These are phyloP conservation scores for Pardosa pseudoannulata DNA, from an alignment of 2,888 invertebrate genomes.

Conservation along the genomic window DNA sequence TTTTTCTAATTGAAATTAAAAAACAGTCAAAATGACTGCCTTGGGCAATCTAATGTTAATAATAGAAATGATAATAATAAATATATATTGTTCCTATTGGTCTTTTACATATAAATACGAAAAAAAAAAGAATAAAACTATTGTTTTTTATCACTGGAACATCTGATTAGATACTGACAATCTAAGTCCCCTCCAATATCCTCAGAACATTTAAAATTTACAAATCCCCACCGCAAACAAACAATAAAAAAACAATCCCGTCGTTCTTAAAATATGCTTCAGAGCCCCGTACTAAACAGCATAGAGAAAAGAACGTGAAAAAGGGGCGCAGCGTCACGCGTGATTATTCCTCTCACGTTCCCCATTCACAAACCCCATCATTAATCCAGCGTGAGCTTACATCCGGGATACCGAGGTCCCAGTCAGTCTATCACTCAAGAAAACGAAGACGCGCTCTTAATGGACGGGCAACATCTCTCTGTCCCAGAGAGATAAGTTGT, in stretches of 20 bases:
- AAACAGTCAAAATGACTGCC: no score
- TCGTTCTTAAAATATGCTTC: background rate
- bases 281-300: background rate
- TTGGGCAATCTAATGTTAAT: no score
- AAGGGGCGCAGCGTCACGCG: conserved; percentile 43
- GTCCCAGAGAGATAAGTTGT: conserved; percentile 62
- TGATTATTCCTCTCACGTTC: conserved; percentile 67
- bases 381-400: conserved; percentile 58
- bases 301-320: conserved; percentile 6
- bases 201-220: background rate
- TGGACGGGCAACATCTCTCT: conserved; percentile 60
- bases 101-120: no score
- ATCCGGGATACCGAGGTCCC: conserved; percentile 58
- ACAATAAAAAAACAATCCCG: no score
- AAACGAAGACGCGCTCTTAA: conserved; percentile 59
- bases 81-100: no score
- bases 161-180: no score
- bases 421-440: conserved; percentile 67
- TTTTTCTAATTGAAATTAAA: no score
- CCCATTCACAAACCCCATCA: conserved; percentile 65
- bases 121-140: no score
- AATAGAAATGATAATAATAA: no score
- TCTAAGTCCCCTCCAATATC: no score
- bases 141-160: no score
- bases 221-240: background rate